These are phyloP conservation scores for Xanthostigma xanthostigma DNA, from an alignment of 2,888 invertebrate species.

Conservation along the genomic window DNA sequence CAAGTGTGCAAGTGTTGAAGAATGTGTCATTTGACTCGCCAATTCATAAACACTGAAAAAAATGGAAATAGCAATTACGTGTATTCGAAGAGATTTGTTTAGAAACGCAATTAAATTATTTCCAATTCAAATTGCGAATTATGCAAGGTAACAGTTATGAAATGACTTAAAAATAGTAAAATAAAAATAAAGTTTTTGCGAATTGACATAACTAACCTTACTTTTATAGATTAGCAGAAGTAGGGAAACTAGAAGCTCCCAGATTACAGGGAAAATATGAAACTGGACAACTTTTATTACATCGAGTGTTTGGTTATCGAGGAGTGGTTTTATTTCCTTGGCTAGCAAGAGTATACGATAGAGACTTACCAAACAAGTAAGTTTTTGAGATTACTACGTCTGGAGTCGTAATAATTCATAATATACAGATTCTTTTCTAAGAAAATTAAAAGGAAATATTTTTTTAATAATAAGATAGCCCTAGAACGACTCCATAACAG, in stretches of 20 bases:
- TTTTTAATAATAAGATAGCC: background rate
- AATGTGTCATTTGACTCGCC: too few species aligned
- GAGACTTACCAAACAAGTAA: slow-evolving; percentile 55
- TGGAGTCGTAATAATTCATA: background rate
- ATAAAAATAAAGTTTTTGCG: too few species aligned
- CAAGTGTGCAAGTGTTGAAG: too few species aligned
- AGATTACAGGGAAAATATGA: slow-evolving; percentile 84
- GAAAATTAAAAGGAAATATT: background rate
- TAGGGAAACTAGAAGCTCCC: slow-evolving; percentile 78
- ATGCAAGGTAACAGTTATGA: background rate
- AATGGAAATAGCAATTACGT: slow-evolving; percentile 5
- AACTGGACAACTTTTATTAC: slow-evolving; percentile 90
- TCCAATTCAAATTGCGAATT: background rate
- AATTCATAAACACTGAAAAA: background rate
- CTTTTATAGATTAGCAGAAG: slow-evolving; percentile 70
- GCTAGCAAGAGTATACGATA: slow-evolving; percentile 88
- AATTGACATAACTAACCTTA: background rate
- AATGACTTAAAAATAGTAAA: too few species aligned
- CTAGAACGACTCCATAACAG: too few species aligned
- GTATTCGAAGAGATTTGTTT: background rate
- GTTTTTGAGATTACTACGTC: slow-evolving; percentile 7
- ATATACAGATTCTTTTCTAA: background rate
- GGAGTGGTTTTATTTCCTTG: slow-evolving; percentile 96
- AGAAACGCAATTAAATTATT: background rate
- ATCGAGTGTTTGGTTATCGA: slow-evolving; percentile 92